These are phyloP conservation scores for Brachionus koreanus DNA, from an alignment of 1,140 invertebrate genomes.

Conservation along the genomic window DNA sequence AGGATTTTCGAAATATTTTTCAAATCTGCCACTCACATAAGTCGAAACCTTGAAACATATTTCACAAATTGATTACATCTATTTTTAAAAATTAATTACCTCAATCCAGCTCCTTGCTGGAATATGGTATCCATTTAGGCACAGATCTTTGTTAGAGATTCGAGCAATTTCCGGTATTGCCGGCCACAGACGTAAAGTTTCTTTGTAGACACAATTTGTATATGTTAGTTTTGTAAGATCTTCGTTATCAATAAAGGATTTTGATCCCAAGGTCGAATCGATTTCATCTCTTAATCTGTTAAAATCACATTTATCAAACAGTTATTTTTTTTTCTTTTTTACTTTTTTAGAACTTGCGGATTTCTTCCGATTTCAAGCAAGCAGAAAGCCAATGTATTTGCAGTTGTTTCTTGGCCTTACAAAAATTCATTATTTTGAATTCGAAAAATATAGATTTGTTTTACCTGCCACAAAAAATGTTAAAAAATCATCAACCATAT, in stretches of 20 bases:
- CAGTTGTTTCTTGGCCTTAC: slow-evolving; percentile 39
- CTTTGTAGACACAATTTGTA: slow-evolving; percentile 37
- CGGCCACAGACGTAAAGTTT: slow-evolving; percentile 38
- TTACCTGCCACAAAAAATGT: slow-evolving; percentile 44
- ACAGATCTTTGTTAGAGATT: neutral
- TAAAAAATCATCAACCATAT: slow-evolving; percentile 42
- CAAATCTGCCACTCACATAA: slow-evolving; percentile 41
- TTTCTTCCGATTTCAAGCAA: slow-evolving; percentile 28
- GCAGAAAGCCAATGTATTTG: slow-evolving; percentile 34
- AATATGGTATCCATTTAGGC: neutral
- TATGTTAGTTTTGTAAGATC: neutral
- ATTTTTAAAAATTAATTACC: neutral
- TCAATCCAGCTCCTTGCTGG: slow-evolving; percentile 33
- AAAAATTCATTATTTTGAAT: neutral
- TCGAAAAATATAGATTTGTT: neutral
- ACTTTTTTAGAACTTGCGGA: slow-evolving; percentile 31
- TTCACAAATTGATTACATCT: neutral
- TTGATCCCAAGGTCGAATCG: slow-evolving; percentile 3
- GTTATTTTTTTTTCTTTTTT: neutral
- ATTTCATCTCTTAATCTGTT: slow-evolving; percentile 17
- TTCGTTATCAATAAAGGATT: neutral
- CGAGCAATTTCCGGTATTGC: slow-evolving; percentile 38
- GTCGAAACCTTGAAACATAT: slow-evolving; percentile 3
- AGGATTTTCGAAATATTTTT: slow-evolving; percentile 26
- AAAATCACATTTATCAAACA: neutral